Conservation (phyloP, 2,888 invertebrate genomes). For the Atrina japonica region DNA sequence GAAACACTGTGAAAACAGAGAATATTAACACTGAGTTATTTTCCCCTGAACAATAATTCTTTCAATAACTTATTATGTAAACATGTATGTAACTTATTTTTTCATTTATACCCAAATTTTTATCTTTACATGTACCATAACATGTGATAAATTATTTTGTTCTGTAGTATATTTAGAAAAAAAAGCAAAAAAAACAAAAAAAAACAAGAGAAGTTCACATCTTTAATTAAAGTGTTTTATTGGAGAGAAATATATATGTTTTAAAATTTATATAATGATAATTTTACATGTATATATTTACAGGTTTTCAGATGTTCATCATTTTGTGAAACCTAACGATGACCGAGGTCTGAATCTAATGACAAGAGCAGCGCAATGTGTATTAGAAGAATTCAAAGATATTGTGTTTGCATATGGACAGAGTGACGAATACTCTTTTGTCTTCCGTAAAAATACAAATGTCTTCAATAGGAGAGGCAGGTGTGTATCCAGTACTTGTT, state of each 20-base stretch:
- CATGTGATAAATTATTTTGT: too few relatives aligned
- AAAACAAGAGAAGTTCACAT: too few relatives aligned
- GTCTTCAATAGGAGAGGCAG: slow-evolving; percentile 89
- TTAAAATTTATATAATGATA: neutral
- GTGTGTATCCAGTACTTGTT: slow-evolving; percentile 58
- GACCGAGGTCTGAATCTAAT: slow-evolving; percentile 87
- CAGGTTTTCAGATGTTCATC: slow-evolving; percentile 79
- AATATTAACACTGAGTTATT: too few relatives aligned
- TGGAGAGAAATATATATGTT: neutral
- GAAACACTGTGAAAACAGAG: too few relatives aligned
- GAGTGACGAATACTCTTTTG: slow-evolving; percentile 99
- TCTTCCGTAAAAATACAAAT: slow-evolving; percentile 82
- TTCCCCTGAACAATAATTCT: too few relatives aligned
- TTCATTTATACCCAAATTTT: too few relatives aligned
- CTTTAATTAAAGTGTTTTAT: neutral
- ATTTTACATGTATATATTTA: slow-evolving; percentile 7
- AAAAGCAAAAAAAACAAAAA: too few relatives aligned
- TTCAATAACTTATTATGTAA: too few relatives aligned
- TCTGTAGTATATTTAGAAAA: too few relatives aligned
- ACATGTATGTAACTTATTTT: too few relatives aligned
- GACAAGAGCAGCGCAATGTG: slow-evolving; percentile 91
- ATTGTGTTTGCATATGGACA: slow-evolving; percentile 94
- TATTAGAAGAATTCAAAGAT: slow-evolving; percentile 90
- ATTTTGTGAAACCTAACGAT: slow-evolving; percentile 81
- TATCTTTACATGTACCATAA: too few relatives aligned